Evolutionary conservation across 2,113 vertebrate species (phyloP).

Genomic region (Gopherus flavomarginatus): DNA sequence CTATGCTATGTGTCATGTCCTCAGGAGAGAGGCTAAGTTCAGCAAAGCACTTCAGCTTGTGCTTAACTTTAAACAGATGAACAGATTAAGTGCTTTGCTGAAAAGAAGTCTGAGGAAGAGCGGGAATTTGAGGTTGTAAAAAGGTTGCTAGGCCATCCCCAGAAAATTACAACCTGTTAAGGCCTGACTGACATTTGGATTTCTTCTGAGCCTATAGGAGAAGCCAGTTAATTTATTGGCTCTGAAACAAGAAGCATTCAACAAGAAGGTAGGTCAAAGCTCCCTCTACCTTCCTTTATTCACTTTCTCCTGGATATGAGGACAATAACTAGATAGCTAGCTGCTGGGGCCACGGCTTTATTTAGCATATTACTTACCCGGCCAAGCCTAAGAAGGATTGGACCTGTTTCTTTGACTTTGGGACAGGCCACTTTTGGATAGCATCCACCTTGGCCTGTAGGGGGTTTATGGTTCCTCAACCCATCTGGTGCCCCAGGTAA

Average conservation of each 20-base stretch:
- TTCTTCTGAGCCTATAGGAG: not conserved
- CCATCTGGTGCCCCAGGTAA: too few species aligned
- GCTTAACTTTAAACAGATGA: not conserved
- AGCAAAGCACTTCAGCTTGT: not conserved
- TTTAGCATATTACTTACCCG: not conserved
- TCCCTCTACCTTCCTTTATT: not conserved
- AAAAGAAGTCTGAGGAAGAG: not conserved
- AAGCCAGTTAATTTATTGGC: not conserved
- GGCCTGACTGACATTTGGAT: not conserved
- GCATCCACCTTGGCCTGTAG: too few species aligned
- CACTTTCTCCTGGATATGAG: not conserved
- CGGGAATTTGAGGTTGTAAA: not conserved
- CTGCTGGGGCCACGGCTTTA: not conserved
- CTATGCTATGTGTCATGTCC: accelerated
- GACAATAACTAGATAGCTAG: not conserved
- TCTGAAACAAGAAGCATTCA: not conserved
- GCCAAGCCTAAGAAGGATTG: too few species aligned
- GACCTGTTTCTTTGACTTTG: too few species aligned
- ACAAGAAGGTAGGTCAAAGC: not conserved
- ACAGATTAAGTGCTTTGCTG: not conserved
- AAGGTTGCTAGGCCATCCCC: not conserved
- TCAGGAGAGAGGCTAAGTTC: not conserved
- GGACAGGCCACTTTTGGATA: too few species aligned
- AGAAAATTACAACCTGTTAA: not conserved
- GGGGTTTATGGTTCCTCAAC: too few species aligned